Percentiles rank a stretch among this genome's conserved stretches.
These are phyloP conservation scores for Nomada hirtipes DNA, from an alignment of 2,888 invertebrate species.

Conservation along the genomic window DNA sequence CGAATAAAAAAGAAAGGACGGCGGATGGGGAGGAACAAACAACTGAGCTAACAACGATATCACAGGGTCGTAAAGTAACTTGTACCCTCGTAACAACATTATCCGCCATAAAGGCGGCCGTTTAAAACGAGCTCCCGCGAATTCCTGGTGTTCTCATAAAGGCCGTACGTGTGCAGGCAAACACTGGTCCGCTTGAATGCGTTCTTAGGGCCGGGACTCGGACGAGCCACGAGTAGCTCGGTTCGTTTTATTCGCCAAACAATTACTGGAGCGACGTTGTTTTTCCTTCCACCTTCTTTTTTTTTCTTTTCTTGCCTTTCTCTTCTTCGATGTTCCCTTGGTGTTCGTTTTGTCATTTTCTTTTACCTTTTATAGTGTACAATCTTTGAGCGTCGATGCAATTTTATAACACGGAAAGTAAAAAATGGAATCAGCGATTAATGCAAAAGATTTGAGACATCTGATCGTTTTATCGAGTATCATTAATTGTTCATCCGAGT, in stretches of 20 bases:
- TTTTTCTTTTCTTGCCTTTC: background rate
- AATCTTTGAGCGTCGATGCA: constrained; percentile 3
- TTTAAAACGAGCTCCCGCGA: constrained; percentile 48
- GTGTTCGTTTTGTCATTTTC: background rate
- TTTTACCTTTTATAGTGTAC: background rate
- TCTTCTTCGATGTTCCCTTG: background rate
- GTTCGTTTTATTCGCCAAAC: constrained; percentile 54
- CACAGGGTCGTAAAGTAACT: constrained; percentile 35
- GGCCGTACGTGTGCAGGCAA: background rate
- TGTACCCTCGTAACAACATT: constrained; percentile 38
- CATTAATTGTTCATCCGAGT: background rate
- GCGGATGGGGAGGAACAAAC: background rate
- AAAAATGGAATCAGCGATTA: constrained; percentile 24
- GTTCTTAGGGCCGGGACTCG: constrained; percentile 10
- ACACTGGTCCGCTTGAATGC: constrained; percentile 16
- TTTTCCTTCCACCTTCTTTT: background rate
- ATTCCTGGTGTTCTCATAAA: constrained; percentile 41
- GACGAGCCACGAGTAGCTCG: constrained; percentile 9
- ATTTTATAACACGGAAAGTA: constrained; percentile 47
- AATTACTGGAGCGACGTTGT: constrained; percentile 45
- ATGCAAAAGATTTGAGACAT: background rate
- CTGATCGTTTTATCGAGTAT: background rate
- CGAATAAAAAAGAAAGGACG: background rate
- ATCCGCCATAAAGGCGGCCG: constrained; percentile 19
- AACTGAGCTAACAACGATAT: background rate